Evolutionary conservation across 2,888 invertebrate species (phyloP).

Genomic region (Drosophila lutescens): DNA sequence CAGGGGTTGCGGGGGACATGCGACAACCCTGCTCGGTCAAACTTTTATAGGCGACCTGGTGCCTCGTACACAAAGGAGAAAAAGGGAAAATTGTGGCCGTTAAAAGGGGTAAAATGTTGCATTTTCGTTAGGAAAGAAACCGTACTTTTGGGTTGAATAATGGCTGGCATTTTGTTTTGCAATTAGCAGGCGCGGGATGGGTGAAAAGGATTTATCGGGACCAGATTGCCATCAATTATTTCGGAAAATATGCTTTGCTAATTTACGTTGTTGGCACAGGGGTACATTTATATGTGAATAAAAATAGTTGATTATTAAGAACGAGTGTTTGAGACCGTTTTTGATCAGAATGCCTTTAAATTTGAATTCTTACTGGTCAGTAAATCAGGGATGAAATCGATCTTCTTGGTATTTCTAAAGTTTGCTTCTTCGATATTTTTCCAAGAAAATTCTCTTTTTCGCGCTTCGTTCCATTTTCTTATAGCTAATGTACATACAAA

Average conservation of each 20-base stretch:
- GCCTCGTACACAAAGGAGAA: slow-evolving; percentile 31
- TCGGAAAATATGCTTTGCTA: slow-evolving; percentile 33
- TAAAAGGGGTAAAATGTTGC: slow-evolving; percentile 68
- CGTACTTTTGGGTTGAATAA: slow-evolving; percentile 55
- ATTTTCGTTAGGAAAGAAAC: slow-evolving; percentile 52
- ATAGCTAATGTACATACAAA: no score
- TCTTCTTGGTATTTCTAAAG: neutral
- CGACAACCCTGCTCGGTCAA: slow-evolving; percentile 36
- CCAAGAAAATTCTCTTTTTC: neutral
- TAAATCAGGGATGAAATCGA: neutral
- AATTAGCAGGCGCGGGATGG: slow-evolving; percentile 54
- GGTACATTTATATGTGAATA: neutral
- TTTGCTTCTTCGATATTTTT: neutral
- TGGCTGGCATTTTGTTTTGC: slow-evolving; percentile 61
- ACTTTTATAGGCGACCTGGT: slow-evolving; percentile 51
- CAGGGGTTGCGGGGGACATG: slow-evolving; percentile 28
- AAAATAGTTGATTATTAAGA: neutral
- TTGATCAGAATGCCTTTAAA: neutral
- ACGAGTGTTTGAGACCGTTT: no score
- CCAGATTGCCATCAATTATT: slow-evolving; percentile 49
- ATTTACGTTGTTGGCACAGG: slow-evolving; percentile 1
- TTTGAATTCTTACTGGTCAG: neutral
- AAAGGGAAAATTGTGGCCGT: slow-evolving; percentile 53
- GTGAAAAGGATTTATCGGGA: slow-evolving; percentile 16
- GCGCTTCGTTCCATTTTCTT: neutral